Evolutionary conservation across 2,888 invertebrate species (phyloP), one percentile per base, ranked within the genome.

Genomic region (Xestia ashworthii): DNA sequence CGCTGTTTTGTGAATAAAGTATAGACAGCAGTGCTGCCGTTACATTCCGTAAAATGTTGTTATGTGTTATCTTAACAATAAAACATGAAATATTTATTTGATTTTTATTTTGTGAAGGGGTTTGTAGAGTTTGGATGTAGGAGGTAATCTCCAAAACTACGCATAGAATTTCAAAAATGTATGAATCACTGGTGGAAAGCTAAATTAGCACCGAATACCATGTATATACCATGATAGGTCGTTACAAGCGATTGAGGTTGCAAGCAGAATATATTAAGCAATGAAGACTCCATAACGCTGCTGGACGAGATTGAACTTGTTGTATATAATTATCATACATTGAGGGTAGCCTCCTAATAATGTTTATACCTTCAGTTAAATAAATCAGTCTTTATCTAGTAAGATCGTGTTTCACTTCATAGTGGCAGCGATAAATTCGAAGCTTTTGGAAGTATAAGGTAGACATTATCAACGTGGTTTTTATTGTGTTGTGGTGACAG

Each of bases 41-140:
- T 75, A 79, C 83, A 86, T 84, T 86, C 83, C 83, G 64, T 76
- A 44, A 66, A 67, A 60, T 19, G 6, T 48, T 84, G 50, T 64
- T 81, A 32, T 58, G 48, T 71, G 41, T 84, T 69, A 80, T 68
- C 48, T 70, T 70, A 53, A 38, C 44, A 72, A 76, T 81, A 76
- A 83, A 83, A 67, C 22, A 72, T 83, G 6, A 78, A 78, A 78
- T 58, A 64, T 71, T 32, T 0, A 14, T 38, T 58, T 58, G 16
- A 8, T 74, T 48, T 85, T 60, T 64, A 55, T 79, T 67, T 5
- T 41, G 22, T 22, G 22, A 22, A 38, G 22, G 11, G 11, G 53
- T 55, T 11, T 53, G 22, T 53, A 62, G 1, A 5, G 38, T 64
- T 64, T 41, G 41, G 5, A 22, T 41, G 5, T 64, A 41, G 11